Evolutionary conservation across 2,888 invertebrate genomes (phyloP), one percentile per base, ranked within the genome.

Genomic region (Steinernema scapterisci): DNA sequence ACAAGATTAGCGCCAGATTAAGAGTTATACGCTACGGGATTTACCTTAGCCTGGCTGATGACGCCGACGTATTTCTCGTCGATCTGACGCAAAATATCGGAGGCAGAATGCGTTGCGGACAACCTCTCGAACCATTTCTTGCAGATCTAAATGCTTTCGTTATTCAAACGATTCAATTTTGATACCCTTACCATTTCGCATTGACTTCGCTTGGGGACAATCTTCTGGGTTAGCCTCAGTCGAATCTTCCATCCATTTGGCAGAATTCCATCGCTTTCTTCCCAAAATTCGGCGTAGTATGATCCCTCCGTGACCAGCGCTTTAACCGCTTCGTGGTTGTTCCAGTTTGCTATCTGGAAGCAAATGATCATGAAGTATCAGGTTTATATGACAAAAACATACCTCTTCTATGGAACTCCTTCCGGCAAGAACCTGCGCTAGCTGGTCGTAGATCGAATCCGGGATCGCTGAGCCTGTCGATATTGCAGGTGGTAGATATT

Each of bases 231-330:
- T 27, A 16, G 2, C 9, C 63, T 21, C 25, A 7, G 27, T 2
- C 11, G 19, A 3, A 63, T 63, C 38, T 63, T 63, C 63, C 63
- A 63, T 13, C 63, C 63, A 16, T 31, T 31, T 9, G 63, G 63
- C 9, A 63, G 63, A 63, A 63, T 63, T 16, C 16, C 63, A 31
- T 63, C 63, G 31, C 31, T 27, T 13, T 63, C 16, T 31, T 63
- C 63, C 63, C 63, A 63, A 3, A 63, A 63, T 19, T 63, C 63
- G 16, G 63, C 63, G 63, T 63, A 63, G 38, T 63, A 63, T 1
- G 38, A 1, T 25, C 63, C 63, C 6, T 63, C 63, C 16, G 5
- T 21, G 31, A 63, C 27, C 5, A n/a, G n/a, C n/a, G 25, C 5
- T 19, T 63, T 63, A 6, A 63, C 63, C 27, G 31, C 63, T 6